phyloP scores from a whole-genome alignment of 2,888 invertebrate species.

The Terebella lapidaria region DNA sequence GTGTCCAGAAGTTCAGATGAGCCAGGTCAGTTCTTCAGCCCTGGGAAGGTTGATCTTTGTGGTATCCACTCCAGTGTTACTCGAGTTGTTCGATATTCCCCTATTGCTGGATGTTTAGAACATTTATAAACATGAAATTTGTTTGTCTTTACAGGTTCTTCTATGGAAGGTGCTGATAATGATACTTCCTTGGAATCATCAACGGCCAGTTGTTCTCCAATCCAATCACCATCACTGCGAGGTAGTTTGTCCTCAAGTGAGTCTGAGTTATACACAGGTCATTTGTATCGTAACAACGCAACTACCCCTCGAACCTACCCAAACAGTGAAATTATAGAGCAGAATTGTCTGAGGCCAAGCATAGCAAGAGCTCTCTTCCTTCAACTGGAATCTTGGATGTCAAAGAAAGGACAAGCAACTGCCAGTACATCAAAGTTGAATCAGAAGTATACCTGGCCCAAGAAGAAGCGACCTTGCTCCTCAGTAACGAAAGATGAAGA shows the following conservation, averaged over 20 bases:
- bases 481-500: background rate
- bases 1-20: too few species aligned
- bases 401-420: background rate
- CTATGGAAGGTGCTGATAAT: background rate
- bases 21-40: too few species aligned
- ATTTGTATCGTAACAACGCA: background rate
- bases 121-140: background rate
- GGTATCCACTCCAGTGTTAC: too few species aligned
- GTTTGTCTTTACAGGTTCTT: background rate
- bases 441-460: constrained; percentile 12
- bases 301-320: constrained; percentile 16
- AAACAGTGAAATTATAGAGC: constrained; percentile 21
- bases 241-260: background rate
- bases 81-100: too few species aligned
- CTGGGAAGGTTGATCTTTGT: too few species aligned
- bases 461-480: constrained; percentile 9
- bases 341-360: constrained; percentile 20
- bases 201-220: background rate
- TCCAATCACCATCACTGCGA: background rate
- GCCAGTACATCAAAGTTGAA: background rate
- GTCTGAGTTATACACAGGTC: background rate
- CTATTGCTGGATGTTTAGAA: background rate
- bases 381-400: constrained; percentile 13
- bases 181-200: background rate
- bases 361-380: constrained; percentile 19